These are phyloP conservation scores for Stenodema calcarata DNA, from an alignment of 2,888 invertebrate genomes.

Conservation along the genomic window DNA sequence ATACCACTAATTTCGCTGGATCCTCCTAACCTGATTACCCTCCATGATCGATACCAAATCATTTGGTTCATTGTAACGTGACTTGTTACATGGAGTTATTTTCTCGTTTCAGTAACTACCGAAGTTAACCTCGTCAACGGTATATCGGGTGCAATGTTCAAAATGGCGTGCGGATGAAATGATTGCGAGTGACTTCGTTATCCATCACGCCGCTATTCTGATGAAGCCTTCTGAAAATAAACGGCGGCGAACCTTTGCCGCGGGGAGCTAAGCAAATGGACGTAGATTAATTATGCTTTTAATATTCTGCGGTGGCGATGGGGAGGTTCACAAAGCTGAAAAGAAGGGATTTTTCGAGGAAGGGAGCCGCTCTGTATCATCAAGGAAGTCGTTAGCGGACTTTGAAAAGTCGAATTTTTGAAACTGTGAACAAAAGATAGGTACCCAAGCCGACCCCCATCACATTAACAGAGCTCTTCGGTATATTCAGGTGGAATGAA, in stretches of 20 bases:
- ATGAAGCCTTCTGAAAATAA: not conserved
- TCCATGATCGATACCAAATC: too few relatives aligned
- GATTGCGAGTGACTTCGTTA: not conserved
- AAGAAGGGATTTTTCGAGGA: not conserved
- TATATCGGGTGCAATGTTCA: too few relatives aligned
- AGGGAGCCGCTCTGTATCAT: not conserved
- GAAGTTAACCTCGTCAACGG: too few relatives aligned
- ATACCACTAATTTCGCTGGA: too few relatives aligned
- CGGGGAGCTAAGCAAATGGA: not conserved
- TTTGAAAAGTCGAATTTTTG: conserved; percentile 17
- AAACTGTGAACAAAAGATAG: not conserved
- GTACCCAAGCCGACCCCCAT: not conserved
- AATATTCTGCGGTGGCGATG: not conserved
- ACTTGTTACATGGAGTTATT: too few relatives aligned
- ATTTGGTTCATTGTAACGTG: too few relatives aligned
- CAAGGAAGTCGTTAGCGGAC: conserved; percentile 11
- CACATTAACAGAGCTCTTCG: not conserved
- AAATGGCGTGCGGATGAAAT: too few relatives aligned
- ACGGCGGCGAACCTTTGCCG: not conserved
- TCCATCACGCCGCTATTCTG: not conserved
- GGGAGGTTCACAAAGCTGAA: not conserved
- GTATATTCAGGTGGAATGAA: not conserved
- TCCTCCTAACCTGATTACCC: too few relatives aligned
- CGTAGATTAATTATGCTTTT: conserved; percentile 12
- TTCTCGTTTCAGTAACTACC: too few relatives aligned